Percentiles rank a stretch among this genome's conserved stretches.
phyloP scores from a whole-genome alignment of 2,797 vertebrate genomes.

The Malacoraja senta region DNA sequence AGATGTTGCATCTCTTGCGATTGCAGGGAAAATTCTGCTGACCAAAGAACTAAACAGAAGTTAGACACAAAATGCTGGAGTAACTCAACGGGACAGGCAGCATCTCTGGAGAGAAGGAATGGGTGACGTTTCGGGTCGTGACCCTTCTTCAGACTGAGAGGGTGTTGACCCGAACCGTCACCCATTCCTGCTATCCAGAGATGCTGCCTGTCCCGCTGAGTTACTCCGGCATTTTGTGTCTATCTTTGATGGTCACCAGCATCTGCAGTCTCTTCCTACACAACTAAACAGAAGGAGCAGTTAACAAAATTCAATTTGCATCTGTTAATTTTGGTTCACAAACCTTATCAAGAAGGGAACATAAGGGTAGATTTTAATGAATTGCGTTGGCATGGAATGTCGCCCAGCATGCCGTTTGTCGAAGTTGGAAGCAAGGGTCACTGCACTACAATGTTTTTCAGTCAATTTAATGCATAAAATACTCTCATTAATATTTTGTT shows the following conservation, averaged over 20 bases:
- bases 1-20: too few species aligned
- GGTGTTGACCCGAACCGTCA: too few species aligned
- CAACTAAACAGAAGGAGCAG: neutral
- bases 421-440: neutral
- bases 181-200: too few species aligned
- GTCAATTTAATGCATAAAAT: constrained; percentile 9
- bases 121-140: too few species aligned
- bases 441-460: neutral
- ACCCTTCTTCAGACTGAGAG: too few species aligned
- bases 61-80: too few species aligned
- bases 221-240: too few species aligned
- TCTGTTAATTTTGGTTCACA: neutral
- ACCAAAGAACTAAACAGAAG: neutral
- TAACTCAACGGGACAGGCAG: too few species aligned
- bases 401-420: neutral
- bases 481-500: neutral
- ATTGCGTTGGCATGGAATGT: neutral
- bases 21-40: neutral
- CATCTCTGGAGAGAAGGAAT: too few species aligned
- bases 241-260: too few species aligned
- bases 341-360: neutral
- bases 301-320: constrained; percentile 8
- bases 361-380: constrained; percentile 1
- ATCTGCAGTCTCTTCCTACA: too few species aligned
- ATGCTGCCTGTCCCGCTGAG: too few species aligned